Base-by-base conservation (phyloP, 2,113 vertebrate genomes). In the Proterorhinus semilunaris region DNA sequence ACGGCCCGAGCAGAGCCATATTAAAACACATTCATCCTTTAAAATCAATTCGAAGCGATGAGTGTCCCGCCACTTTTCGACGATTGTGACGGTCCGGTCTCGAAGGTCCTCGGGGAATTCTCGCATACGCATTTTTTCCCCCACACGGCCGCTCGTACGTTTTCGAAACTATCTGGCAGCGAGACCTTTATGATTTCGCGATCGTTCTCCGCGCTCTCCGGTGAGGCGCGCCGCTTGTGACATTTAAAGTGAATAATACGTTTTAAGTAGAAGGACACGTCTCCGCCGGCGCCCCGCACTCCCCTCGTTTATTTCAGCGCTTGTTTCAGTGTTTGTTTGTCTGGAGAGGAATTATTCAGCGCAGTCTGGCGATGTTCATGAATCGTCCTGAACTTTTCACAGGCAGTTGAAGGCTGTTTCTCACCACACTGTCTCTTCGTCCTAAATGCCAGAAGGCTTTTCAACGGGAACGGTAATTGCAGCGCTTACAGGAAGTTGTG, bases 171-270 rank as follows among this genome's bases (percentile, higher is more conserved):
- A 7, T 15, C 58, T 44, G 42, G 16, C 36, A 45, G 58, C 58
- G 15, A 21, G 9, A 55, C 58, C 42, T n/a, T 42, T 7, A 44
- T 61, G 13, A 9, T 61, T 61, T 4, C 9, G 42, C n/a, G 42
- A 61, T 61, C 42, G 9, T 16, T 61, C 15, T n/a, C 58, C 5
- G 12, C 13, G 42, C 58, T 61, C 42, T 61, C 10, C 7, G 13
- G 42, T 9, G 42, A 44, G n/a, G 15, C 58, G 0, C 7, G 55
- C 27, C 7, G 27, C 11, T 42, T 1, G 11, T 44, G 58, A 45
- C 58, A 61, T 61, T 61, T 61, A 61, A 61, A 45, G 42, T 15
- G 58, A 61, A 44, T 61, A 61, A 45, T 61, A 10, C 9, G 42
- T 45, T 44, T 61, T 61, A n/a, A 61, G 27, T 15, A 59, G 36